phyloP scores from a whole-genome alignment of 2,113 vertebrate species.

The Ovis canadensis region DNA sequence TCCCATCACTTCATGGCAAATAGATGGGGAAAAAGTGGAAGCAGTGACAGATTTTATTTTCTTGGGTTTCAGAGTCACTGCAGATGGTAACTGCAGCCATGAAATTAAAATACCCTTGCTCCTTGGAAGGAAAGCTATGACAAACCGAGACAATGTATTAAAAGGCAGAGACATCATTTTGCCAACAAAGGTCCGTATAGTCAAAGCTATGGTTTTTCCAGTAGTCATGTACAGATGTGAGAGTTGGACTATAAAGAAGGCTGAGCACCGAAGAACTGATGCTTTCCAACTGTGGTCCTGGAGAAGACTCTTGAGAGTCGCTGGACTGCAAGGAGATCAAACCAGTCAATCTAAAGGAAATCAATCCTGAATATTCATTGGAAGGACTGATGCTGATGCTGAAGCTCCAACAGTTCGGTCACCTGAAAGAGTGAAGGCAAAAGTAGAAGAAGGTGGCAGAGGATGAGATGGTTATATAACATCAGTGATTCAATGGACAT shows the following conservation, averaged over 20 bases:
- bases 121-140: neutral
- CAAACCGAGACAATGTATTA: neutral
- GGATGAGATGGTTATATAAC: neutral
- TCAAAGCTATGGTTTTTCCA: neutral
- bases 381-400: neutral
- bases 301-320: neutral
- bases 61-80: neutral
- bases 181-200: neutral
- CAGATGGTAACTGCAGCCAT: neutral
- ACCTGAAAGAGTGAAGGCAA: neutral
- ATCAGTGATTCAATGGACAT: neutral
- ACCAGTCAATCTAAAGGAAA: neutral
- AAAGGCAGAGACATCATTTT: neutral
- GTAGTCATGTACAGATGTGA: neutral
- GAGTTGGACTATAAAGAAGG: neutral
- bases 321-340: neutral
- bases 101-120: neutral
- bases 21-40: neutral
- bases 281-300: neutral
- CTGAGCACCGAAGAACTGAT: neutral
- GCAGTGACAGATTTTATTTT: neutral
- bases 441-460: neutral
- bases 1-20: neutral
- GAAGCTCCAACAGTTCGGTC: neutral
- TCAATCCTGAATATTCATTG: neutral